phyloP scores from a whole-genome alignment of 2,888 invertebrate species.

The Melanostoma scalare region DNA sequence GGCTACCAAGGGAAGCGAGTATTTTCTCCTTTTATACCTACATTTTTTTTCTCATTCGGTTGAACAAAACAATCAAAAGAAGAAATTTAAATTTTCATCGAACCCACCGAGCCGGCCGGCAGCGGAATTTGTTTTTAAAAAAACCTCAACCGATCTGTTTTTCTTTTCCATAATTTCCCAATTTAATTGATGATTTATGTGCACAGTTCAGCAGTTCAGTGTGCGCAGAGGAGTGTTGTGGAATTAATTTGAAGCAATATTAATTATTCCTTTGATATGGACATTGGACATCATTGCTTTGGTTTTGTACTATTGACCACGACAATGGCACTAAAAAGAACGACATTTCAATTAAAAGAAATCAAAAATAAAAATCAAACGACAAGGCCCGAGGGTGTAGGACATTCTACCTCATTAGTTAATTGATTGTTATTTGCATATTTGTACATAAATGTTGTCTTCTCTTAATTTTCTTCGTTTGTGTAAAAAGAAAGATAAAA shows the following conservation, averaged over 20 bases:
- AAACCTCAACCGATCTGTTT: slow-evolving; percentile 8
- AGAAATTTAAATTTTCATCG: background rate
- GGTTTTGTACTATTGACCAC: slow-evolving; percentile 39
- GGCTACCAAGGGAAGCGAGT: slow-evolving; percentile 10
- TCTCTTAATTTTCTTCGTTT: background rate
- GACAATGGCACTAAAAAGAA: slow-evolving; percentile 25
- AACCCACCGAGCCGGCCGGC: background rate
- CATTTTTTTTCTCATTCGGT: background rate
- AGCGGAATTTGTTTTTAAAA: background rate
- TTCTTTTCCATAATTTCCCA: slow-evolving; percentile 60
- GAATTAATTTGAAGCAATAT: slow-evolving; percentile 58
- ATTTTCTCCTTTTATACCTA: background rate
- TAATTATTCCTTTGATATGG: slow-evolving; percentile 41
- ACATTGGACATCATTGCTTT: background rate
- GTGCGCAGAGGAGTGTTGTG: background rate
- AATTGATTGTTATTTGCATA: slow-evolving; percentile 47
- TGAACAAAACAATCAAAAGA: slow-evolving; percentile 3
- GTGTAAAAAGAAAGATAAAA: slow-evolving; percentile 26
- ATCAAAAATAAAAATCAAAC: background rate
- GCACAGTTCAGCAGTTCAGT: slow-evolving; percentile 10
- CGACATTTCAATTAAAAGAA: slow-evolving; percentile 53
- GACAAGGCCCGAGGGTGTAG: slow-evolving; percentile 40
- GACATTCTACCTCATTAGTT: slow-evolving; percentile 44
- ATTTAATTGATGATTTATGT: slow-evolving; percentile 66
- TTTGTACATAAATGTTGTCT: slow-evolving; percentile 2